Evolutionary conservation across 1,140 invertebrate species (phyloP).

Genomic region (Sarcophaga peregrina): DNA sequence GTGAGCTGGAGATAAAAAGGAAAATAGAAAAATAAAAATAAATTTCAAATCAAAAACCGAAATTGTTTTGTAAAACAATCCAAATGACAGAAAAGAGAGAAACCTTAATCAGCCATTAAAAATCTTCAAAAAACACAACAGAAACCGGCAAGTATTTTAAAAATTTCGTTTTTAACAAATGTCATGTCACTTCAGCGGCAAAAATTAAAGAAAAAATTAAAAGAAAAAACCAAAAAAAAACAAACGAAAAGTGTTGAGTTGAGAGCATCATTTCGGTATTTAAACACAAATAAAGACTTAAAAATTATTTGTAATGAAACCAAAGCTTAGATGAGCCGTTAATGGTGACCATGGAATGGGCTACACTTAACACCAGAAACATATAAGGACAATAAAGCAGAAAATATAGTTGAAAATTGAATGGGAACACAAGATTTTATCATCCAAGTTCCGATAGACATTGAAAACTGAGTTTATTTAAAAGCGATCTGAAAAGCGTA

Average conservation of each 20-base stretch:
- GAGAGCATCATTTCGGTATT: neutral
- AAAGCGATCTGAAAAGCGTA: too few species aligned
- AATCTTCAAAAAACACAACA: neutral
- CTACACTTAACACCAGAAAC: too few species aligned
- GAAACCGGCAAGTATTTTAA: neutral
- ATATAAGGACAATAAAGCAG: too few species aligned
- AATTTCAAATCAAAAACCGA: neutral
- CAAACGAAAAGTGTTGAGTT: neutral
- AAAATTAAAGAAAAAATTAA: neutral
- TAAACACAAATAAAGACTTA: conserved; percentile 16
- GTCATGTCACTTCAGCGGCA: neutral
- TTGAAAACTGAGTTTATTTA: too few species aligned
- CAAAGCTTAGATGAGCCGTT: too few species aligned
- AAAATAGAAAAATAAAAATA: neutral
- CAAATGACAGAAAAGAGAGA: conserved; percentile 4
- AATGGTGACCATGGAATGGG: too few species aligned
- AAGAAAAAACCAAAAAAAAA: neutral
- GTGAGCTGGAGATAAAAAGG: neutral
- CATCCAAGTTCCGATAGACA: too few species aligned
- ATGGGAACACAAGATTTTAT: too few species aligned
- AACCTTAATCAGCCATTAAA: neutral
- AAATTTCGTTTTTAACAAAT: conserved; percentile 18
- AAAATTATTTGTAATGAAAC: neutral
- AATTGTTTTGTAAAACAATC: conserved; percentile 5
- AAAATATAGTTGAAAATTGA: too few species aligned